Base-by-base conservation (phyloP, 2,113 vertebrate genomes). In the Ictidomys tridecemlineatus region DNA sequence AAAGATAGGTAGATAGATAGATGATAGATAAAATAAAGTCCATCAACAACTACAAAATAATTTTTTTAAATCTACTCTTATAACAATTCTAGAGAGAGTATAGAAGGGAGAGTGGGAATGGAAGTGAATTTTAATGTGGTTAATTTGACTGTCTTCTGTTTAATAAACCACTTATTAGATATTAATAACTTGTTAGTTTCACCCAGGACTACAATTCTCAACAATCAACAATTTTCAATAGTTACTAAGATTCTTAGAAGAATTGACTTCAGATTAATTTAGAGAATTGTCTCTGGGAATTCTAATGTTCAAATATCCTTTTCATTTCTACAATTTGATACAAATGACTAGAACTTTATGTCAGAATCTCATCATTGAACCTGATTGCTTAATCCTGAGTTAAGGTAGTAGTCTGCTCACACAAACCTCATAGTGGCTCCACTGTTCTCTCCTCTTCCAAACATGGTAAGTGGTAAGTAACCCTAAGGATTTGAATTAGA, bases 251-350 rank as follows among this genome's bases (percentile, higher is more conserved):
- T 96, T 98, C 56, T 96, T 70, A 78, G 2, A 96, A 85, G 88
- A 97, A 96, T 4, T 30, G 90, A 37, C 90, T 97, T 96, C 74
- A 88, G 70, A 94, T 97, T 92, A 93, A 96, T 3, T 5, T 42
- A 96, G 87, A 58, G 85, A 80, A 72, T 95, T 92, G 83, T 97
- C 65, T 56, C 56, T 83, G 85, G 26, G 14, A 96, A 88, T 97
- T 53, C 87, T 94, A 93, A 97, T 96, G 69, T 84, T 77, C 42
- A 5, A 37, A 51, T 63, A 93, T 76, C 63, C 76, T 97, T 82
- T 98, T 85, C 92, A 26, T 94, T 97, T 74, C 65, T 91, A 77
- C 24, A 93, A 13, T 76, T 98, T 88, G 82, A 90, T 92, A 39
- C 80, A 53, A 95, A 95, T 74, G 89, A 85, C 97, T 95, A 94